These are phyloP conservation scores for Hippotragus niger DNA, from an alignment of 2,113 vertebrate genomes.

Conservation along the genomic window DNA sequence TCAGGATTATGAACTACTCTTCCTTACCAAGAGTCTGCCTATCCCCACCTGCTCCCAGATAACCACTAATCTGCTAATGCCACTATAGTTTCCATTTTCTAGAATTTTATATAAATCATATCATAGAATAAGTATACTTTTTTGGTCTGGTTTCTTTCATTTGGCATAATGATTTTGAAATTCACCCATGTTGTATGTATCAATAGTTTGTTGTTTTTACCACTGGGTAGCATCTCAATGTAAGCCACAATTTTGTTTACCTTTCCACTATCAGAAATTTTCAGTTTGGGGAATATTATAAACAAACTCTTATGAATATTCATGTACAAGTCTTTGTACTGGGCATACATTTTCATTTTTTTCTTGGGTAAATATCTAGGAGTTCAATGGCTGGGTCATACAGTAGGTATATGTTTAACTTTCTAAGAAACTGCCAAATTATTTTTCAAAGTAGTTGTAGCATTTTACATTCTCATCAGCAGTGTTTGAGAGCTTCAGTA, in stretches of 20 bases:
- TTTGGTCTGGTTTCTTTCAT: neutral
- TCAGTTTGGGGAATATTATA: neutral
- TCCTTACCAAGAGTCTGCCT: neutral
- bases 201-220: neutral
- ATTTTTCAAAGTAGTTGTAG: neutral
- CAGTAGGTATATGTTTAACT: neutral
- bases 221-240: neutral
- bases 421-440: neutral
- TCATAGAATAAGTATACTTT: neutral
- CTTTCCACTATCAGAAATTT: neutral
- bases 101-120: neutral
- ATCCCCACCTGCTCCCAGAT: neutral
- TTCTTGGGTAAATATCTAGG: neutral
- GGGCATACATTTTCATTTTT: neutral
- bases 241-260: neutral
- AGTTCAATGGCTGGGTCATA: neutral
- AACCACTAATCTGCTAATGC: neutral
- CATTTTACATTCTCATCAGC: neutral
- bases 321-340: neutral
- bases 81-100: neutral
- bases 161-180: neutral
- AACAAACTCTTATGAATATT: neutral
- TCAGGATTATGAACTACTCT: neutral
- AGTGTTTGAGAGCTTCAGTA: neutral
- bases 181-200: neutral